These are phyloP conservation scores for Aldabrachelys gigantea DNA, from an alignment of 2,113 vertebrate genomes.

Conservation along the genomic window DNA sequence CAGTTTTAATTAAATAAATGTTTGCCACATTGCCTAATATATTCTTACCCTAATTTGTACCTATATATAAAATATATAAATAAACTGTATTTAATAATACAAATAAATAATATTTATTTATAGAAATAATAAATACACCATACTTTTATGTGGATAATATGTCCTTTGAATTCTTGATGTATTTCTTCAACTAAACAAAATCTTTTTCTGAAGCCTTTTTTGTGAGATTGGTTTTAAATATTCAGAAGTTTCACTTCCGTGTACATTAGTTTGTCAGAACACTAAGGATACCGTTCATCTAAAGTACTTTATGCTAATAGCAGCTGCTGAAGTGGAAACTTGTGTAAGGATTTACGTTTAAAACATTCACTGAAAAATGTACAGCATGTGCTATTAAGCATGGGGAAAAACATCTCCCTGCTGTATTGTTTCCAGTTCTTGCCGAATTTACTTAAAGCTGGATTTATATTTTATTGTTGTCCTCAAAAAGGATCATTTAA, in stretches of 20 bases:
- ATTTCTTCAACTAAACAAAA: background rate
- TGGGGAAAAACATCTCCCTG: background rate
- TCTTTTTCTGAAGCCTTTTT: background rate
- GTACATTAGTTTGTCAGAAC: background rate
- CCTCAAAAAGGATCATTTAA: constrained; percentile 2
- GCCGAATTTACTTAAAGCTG: background rate
- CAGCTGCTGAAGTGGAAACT: constrained; percentile 14
- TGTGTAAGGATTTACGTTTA: background rate
- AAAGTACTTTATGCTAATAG: background rate
- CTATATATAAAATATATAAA: background rate
- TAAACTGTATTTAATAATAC: background rate
- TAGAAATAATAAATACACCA: background rate
- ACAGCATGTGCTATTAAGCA: background rate
- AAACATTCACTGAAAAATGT: background rate
- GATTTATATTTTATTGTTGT: background rate
- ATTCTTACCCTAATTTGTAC: background rate
- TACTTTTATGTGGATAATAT: background rate
- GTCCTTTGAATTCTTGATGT: background rate
- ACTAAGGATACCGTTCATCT: background rate
- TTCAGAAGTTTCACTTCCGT: background rate
- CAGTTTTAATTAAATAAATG: background rate
- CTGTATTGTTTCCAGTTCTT: background rate
- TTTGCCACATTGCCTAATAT: background rate
- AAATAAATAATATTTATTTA: background rate
- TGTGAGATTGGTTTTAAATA: constrained; percentile 11